These are phyloP conservation scores for Rhodeus uyekii DNA, from an alignment of 2,797 vertebrate species.

Conservation along the genomic window DNA sequence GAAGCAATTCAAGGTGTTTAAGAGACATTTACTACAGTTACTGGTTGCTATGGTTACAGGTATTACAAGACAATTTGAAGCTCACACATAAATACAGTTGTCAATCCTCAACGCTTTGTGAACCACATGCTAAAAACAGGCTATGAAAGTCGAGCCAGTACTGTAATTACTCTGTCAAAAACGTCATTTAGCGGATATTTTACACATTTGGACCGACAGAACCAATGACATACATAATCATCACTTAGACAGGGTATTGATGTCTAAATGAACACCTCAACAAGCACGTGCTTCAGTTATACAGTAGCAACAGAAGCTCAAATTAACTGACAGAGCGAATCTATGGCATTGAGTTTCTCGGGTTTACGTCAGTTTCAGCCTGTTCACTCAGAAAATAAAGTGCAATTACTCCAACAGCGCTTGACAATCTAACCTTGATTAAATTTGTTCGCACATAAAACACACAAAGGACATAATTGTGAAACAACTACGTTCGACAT, in stretches of 20 bases:
- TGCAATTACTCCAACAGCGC: constrained; percentile 18
- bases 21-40: not conserved
- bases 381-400: constrained; percentile 29
- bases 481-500: constrained; percentile 21
- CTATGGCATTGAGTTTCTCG: constrained; percentile 13
- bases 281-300: not conserved
- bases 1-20: not conserved
- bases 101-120: not conserved
- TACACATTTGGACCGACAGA: not conserved
- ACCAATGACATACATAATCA: not conserved
- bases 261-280: not conserved
- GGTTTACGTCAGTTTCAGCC: constrained; percentile 28
- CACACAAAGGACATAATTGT: constrained; percentile 38
- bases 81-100: constrained; percentile 1
- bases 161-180: constrained; percentile 25
- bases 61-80: not conserved
- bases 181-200: not conserved
- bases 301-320: not conserved
- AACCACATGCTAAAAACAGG: not conserved
- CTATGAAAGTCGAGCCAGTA: not conserved
- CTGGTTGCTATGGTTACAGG: constrained; percentile 9
- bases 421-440: constrained; percentile 38
- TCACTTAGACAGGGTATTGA: not conserved
- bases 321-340: constrained; percentile 8
- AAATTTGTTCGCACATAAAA: constrained; percentile 25